These are phyloP conservation scores for Bellardia pandia DNA, from an alignment of 2,888 invertebrate species.

Conservation along the genomic window DNA sequence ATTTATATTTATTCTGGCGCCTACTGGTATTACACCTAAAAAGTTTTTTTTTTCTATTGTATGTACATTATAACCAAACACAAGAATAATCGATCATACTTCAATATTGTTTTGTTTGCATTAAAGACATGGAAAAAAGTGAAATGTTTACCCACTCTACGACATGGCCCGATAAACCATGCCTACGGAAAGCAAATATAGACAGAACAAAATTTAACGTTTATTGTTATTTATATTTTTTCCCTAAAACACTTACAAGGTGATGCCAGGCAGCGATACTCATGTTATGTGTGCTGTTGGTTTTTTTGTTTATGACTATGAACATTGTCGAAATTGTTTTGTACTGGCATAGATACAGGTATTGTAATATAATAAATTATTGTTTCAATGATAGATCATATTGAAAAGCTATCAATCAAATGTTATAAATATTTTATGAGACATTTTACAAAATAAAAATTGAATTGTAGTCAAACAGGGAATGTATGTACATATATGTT, in stretches of 20 bases:
- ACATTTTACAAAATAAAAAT: slow-evolving; percentile 2
- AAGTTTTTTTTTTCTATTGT: not conserved
- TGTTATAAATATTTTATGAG: slow-evolving; percentile 45
- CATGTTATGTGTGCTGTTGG: not conserved
- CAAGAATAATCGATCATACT: slow-evolving; percentile 72
- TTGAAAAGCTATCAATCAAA: slow-evolving; percentile 70
- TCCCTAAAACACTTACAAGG: slow-evolving; percentile 18
- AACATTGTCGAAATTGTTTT: slow-evolving; percentile 10
- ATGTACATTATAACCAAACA: slow-evolving; percentile 25
- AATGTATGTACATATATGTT: not conserved
- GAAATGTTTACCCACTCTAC: slow-evolving; percentile 57
- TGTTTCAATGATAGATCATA: slow-evolving; percentile 54
- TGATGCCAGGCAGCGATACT: slow-evolving; percentile 45
- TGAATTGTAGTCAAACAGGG: not conserved
- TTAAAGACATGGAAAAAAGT: slow-evolving; percentile 19
- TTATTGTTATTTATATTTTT: slow-evolving; percentile 7
- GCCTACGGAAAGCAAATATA: slow-evolving; percentile 46
- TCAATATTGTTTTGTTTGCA: slow-evolving; percentile 60
- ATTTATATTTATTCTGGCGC: slow-evolving; percentile 74
- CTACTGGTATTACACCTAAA: slow-evolving; percentile 75
- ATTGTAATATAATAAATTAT: slow-evolving; percentile 50
- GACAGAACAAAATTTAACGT: not conserved
- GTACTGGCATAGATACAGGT: not conserved
- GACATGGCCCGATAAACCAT: slow-evolving; percentile 1
- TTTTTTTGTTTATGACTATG: not conserved